These are phyloP conservation scores for Dastarcus helophoroides DNA, from an alignment of 2,888 invertebrate genomes.

Conservation along the genomic window DNA sequence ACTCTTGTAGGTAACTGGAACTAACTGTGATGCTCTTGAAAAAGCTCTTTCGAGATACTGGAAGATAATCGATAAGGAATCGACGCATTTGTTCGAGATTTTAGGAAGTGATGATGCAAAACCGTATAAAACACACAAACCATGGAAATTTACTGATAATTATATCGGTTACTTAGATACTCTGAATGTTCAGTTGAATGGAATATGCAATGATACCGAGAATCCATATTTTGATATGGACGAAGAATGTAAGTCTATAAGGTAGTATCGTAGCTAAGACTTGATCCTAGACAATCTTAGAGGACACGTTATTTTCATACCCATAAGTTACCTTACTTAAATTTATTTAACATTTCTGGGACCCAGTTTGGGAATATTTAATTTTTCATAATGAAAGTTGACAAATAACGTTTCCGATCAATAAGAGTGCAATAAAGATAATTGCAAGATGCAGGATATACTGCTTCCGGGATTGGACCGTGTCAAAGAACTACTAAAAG, in stretches of 20 bases:
- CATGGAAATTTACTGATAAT: conserved; percentile 19
- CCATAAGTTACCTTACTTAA: too few species aligned
- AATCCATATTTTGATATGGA: conserved; percentile 59
- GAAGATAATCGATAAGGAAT: conserved; percentile 33
- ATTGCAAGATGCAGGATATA: too few species aligned
- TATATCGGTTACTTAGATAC: conserved; percentile 36
- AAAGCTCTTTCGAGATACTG: conserved; percentile 45
- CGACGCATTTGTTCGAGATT: conserved; percentile 9
- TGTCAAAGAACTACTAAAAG: too few species aligned
- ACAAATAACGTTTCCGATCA: conserved; percentile 5
- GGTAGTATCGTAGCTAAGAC: too few species aligned
- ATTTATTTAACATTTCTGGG: too few species aligned
- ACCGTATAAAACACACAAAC: conserved; percentile 5
- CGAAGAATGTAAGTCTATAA: conserved; percentile 56
- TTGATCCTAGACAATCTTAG: too few species aligned
- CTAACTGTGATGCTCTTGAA: conserved; percentile 45
- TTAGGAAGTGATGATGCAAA: conserved; percentile 10
- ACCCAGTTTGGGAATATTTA: too few species aligned
- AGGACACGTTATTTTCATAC: too few species aligned
- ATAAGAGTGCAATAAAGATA: conserved; percentile 3
- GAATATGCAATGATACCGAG: conserved; percentile 46
- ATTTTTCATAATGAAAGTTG: neutral
- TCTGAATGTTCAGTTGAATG: conserved; percentile 45
- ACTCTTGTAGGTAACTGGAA: conserved; percentile 30
- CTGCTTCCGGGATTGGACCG: too few species aligned